Evolutionary conservation across 2,113 vertebrate species (phyloP).

Genomic region (Benitochromis conjunctus): DNA sequence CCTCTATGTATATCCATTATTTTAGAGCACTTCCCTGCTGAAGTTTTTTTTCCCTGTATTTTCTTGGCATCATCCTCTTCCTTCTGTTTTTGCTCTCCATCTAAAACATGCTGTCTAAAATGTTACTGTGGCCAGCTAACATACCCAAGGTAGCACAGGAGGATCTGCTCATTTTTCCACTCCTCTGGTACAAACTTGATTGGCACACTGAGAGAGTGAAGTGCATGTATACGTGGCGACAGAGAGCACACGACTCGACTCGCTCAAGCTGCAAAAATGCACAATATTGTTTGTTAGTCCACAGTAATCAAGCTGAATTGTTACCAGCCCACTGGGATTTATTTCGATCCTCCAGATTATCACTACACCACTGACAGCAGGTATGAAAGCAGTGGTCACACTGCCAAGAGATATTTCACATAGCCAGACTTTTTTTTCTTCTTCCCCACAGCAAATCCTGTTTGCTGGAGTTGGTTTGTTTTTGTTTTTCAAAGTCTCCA

Average conservation of each 20-base stretch:
- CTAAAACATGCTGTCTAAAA: not conserved
- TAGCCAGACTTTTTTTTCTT: not conserved
- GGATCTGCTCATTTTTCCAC: not conserved
- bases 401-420: not conserved
- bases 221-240: not conserved
- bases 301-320: conserved; percentile 46
- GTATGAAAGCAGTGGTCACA: conserved; percentile 5
- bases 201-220: not conserved
- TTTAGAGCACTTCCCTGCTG: conserved; percentile 31
- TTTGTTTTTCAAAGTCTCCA: not conserved
- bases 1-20: conserved; percentile 47
- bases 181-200: not conserved
- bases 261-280: not conserved
- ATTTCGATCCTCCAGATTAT: conserved; percentile 30
- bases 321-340: conserved; percentile 28
- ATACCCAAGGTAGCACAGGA: not conserved
- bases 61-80: conserved; percentile 23
- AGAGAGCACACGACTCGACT: not conserved
- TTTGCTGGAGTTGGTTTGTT: not conserved
- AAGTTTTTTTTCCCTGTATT: conserved; percentile 16
- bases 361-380: conserved; percentile 18
- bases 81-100: conserved; percentile 13
- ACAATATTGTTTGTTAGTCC: conserved; percentile 28
- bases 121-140: not conserved
- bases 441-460: not conserved